Evolutionary conservation across 1,140 invertebrate species (phyloP).

Genomic region (Drosophila nigrodunni): DNA sequence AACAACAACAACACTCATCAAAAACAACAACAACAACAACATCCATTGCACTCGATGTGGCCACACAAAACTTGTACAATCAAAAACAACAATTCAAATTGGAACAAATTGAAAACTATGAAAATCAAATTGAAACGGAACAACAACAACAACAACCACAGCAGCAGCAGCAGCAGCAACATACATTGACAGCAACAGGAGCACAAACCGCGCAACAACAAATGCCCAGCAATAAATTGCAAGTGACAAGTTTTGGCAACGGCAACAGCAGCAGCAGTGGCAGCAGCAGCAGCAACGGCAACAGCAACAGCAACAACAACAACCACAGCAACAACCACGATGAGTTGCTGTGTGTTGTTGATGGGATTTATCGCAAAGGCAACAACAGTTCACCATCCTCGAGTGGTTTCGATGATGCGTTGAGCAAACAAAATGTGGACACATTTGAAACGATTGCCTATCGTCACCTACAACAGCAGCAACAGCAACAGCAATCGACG

Average conservation of each 20-base stretch:
- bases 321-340: constrained; percentile 51
- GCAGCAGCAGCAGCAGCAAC: constrained; percentile 22
- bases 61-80: constrained; percentile 82
- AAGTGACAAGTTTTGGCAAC: constrained; percentile 45
- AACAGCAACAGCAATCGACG: constrained; percentile 53
- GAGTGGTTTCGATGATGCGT: constrained; percentile 68
- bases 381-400: constrained; percentile 70
- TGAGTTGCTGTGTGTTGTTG: constrained; percentile 67
- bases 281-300: constrained; percentile 25
- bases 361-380: constrained; percentile 67
- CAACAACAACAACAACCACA: constrained; percentile 44
- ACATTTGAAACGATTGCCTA: constrained; percentile 79
- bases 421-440: constrained; percentile 73
- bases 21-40: constrained; percentile 43
- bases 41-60: constrained; percentile 74
- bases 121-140: constrained; percentile 76
- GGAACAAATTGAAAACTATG: constrained; percentile 84
- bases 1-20: constrained; percentile 51
- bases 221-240: constrained; percentile 56
- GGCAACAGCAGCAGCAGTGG: constrained; percentile 43
- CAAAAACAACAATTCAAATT: constrained; percentile 83
- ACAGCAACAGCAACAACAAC: constrained; percentile 44
- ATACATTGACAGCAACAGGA: constrained; percentile 2
- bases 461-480: constrained; percentile 65
- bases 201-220: constrained; percentile 64